phyloP scores from a whole-genome alignment of 2,888 invertebrate genomes.

The Theretra japonica region DNA sequence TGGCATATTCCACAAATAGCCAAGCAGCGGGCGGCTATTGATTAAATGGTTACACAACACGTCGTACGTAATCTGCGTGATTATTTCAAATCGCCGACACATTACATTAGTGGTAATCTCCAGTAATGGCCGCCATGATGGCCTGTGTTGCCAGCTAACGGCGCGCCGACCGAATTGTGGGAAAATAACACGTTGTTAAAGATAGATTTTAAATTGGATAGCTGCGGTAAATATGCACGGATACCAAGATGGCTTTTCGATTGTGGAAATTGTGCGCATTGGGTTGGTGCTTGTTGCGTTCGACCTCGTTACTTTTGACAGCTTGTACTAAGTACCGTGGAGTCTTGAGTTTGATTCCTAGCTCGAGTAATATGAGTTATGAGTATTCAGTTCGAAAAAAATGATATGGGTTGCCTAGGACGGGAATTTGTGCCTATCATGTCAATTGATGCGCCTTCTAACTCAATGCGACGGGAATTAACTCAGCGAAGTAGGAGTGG shows the following conservation, averaged over 20 bases:
- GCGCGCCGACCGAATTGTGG: slow-evolving; percentile 53
- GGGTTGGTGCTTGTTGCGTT: not conserved
- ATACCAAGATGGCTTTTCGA: slow-evolving; percentile 18
- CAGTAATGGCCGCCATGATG: slow-evolving; percentile 70
- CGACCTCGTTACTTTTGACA: too few relatives aligned
- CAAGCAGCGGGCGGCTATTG: slow-evolving; percentile 51
- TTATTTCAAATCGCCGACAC: slow-evolving; percentile 82
- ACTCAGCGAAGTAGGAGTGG: not conserved
- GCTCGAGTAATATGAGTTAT: too few relatives aligned
- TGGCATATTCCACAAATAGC: slow-evolving; percentile 25
- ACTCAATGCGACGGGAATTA: too few relatives aligned
- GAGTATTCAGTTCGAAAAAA: too few relatives aligned
- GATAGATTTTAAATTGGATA: slow-evolving; percentile 45
- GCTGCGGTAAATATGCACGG: slow-evolving; percentile 32
- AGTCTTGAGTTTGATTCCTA: too few relatives aligned
- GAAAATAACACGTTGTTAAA: slow-evolving; percentile 49
- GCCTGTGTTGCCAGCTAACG: slow-evolving; percentile 65
- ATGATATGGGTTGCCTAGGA: too few relatives aligned
- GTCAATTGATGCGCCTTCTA: too few relatives aligned
- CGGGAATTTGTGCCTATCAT: too few relatives aligned
- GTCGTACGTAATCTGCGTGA: slow-evolving; percentile 72
- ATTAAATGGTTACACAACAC: slow-evolving; percentile 68
- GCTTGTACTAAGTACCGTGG: too few relatives aligned
- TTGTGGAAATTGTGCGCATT: slow-evolving; percentile 22
- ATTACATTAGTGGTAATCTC: slow-evolving; percentile 82